Evolutionary conservation across 2,888 invertebrate genomes (phyloP), one percentile per base, ranked within the genome.

Genomic region (Morpho achilles): DNA sequence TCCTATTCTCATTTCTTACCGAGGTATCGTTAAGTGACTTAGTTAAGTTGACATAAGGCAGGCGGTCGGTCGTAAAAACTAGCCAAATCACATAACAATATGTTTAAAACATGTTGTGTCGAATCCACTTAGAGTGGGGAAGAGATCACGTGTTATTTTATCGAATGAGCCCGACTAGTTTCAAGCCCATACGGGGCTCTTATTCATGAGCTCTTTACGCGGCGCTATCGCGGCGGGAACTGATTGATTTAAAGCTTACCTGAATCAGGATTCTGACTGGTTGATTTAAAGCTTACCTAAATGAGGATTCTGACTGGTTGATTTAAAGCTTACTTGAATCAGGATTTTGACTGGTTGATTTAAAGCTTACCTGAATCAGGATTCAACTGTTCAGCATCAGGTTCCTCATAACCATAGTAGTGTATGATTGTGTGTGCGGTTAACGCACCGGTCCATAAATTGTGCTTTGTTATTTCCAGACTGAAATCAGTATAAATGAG

Each of bases 361-460:
- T 23, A 23, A 43, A 43, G 5, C 60, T 58, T 64, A 74, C 76
- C 62, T 6, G 59, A 43, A 1, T 60, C 55, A 5, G 62, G 7
- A 7, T 64, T 61, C 7, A 77, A 41, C 0, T 70, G 70, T 0
- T 68, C 64, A 1, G 50, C 48, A 0, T 53, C 32, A 0, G 62
- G 57, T 2, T 65, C 56, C 0, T 41, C 45, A 53, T 64, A 76
- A 40, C 67, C 63, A 43, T 67, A 73, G 58, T 62, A 77, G 23
- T 69, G 70, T 4, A 23, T 63, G 54, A 78, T 64, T 1, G 4
- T 4, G 46, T 72, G 67, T 0, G 22, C 0, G 0, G 4, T 4
- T 8, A 72, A 8, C 0, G 53, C 56, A 0, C 66, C 65, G 1
- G 52, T 65, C 56, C 55, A 58, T 0, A 56, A 8, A 7, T 60